These are phyloP conservation scores for Fundulus diaphanus DNA, from an alignment of 2,797 vertebrate genomes.

Conservation along the genomic window DNA sequence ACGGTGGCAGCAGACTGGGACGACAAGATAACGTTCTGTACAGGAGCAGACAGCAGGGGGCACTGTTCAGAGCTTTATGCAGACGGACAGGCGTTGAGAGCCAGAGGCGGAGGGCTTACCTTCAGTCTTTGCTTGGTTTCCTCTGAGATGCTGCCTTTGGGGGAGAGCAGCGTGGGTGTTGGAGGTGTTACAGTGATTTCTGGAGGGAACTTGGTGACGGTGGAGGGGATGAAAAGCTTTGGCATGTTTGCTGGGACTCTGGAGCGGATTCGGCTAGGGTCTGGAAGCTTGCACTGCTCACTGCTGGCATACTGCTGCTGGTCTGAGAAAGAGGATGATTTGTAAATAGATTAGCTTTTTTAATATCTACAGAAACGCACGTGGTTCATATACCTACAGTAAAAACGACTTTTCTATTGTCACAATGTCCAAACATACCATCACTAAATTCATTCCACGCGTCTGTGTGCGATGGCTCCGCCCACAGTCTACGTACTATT, in stretches of 20 bases:
- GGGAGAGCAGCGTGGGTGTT: slow-evolving; percentile 96
- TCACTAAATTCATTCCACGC: neutral
- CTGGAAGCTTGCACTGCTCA: slow-evolving; percentile 82
- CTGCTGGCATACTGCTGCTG: slow-evolving; percentile 78
- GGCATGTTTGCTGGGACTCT: slow-evolving; percentile 92
- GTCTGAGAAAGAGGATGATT: slow-evolving; percentile 60
- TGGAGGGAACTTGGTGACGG: slow-evolving; percentile 94
- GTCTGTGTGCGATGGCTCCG: neutral
- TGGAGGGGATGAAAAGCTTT: slow-evolving; percentile 96
- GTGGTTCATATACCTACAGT: neutral
- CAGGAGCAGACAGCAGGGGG: slow-evolving; percentile 52
- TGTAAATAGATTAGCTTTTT: neutral
- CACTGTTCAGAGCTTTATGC: slow-evolving; percentile 16
- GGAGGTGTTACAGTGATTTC: slow-evolving; percentile 99
- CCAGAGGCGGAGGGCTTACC: slow-evolving; percentile 75
- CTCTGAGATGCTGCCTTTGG: slow-evolving; percentile 98
- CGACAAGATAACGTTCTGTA: slow-evolving; percentile 95
- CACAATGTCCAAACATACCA: neutral
- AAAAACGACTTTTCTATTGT: neutral
- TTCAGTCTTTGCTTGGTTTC: slow-evolving; percentile 98
- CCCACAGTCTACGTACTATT: neutral
- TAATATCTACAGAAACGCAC: neutral
- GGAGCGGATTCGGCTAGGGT: slow-evolving; percentile 87
- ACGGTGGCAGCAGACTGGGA: slow-evolving; percentile 98
- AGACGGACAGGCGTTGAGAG: neutral